These are phyloP conservation scores for Mugil cephalus DNA, from an alignment of 2,113 vertebrate genomes.

Conservation along the genomic window DNA sequence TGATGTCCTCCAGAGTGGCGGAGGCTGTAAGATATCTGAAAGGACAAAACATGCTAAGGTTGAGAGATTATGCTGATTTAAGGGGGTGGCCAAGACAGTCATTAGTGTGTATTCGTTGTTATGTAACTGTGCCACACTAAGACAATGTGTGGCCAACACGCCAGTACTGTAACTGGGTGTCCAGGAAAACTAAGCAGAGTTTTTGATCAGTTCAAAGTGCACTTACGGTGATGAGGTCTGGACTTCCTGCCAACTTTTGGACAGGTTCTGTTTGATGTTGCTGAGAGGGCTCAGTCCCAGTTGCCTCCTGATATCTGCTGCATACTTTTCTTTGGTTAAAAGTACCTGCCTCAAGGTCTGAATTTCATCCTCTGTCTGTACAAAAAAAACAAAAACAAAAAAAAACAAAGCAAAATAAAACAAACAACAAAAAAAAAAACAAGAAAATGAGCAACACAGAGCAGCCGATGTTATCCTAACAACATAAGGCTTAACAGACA, in stretches of 20 bases:
- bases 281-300: conserved; percentile 90
- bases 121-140: conserved; percentile 46
- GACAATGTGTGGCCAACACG: conserved; percentile 15
- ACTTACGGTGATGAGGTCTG: conserved; percentile 94
- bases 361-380: conserved; percentile 96
- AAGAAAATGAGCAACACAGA: not conserved
- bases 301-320: conserved; percentile 91
- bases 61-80: conserved; percentile 20
- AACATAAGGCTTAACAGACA: not conserved
- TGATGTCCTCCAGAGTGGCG: conserved; percentile 89
- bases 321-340: conserved; percentile 92
- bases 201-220: not conserved
- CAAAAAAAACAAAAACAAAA: not conserved
- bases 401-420: not conserved
- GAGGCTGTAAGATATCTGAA: conserved; percentile 89
- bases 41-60: conserved; percentile 20
- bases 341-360: conserved; percentile 93
- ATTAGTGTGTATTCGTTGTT: conserved; percentile 44
- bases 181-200: not conserved
- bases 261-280: conserved; percentile 91
- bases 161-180: not conserved
- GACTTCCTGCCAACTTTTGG: conserved; percentile 93
- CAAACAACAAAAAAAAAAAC: not conserved
- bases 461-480: no score
- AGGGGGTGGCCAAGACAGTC: conserved; percentile 2